Evolutionary conservation across 2,888 invertebrate species (phyloP).

Genomic region (Drosophila kokeensis): DNA sequence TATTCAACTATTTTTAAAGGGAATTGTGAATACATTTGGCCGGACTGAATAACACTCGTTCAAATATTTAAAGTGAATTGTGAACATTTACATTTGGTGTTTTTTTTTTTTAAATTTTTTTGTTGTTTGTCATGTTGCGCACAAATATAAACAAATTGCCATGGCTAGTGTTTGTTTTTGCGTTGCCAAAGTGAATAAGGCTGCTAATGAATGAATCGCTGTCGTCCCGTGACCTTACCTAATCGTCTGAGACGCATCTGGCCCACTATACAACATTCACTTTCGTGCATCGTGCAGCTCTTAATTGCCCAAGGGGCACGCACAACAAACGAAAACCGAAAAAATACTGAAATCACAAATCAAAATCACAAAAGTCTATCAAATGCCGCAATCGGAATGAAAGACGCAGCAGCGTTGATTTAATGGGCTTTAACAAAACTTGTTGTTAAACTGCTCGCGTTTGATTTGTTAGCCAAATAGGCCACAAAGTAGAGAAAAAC

Average conservation of each 20-base stretch:
- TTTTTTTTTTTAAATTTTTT: neutral
- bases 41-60: neutral
- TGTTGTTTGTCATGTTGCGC: slow-evolving; percentile 3
- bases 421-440: slow-evolving; percentile 60
- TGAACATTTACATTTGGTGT: slow-evolving; percentile 1
- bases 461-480: slow-evolving; percentile 62
- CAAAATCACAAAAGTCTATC: slow-evolving; percentile 47
- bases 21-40: slow-evolving; percentile 21
- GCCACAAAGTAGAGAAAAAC: slow-evolving; percentile 22
- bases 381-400: slow-evolving; percentile 67
- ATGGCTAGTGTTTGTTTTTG: slow-evolving; percentile 26
- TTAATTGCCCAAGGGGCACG: slow-evolving; percentile 74
- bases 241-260: slow-evolving; percentile 32
- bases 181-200: slow-evolving; percentile 14
- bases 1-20: slow-evolving; percentile 9
- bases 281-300: slow-evolving; percentile 70
- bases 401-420: slow-evolving; percentile 36
- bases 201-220: slow-evolving; percentile 33
- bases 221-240: slow-evolving; percentile 49
- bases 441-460: slow-evolving; percentile 64
- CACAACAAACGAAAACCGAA: slow-evolving; percentile 17
- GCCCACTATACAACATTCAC: slow-evolving; percentile 63
- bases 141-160: slow-evolving; percentile 50
- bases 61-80: slow-evolving; percentile 23
- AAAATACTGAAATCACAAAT: slow-evolving; percentile 7